Evolutionary conservation across 2,888 invertebrate species (phyloP), one percentile per base, ranked within the genome.

Genomic region (Noctua janthe): DNA sequence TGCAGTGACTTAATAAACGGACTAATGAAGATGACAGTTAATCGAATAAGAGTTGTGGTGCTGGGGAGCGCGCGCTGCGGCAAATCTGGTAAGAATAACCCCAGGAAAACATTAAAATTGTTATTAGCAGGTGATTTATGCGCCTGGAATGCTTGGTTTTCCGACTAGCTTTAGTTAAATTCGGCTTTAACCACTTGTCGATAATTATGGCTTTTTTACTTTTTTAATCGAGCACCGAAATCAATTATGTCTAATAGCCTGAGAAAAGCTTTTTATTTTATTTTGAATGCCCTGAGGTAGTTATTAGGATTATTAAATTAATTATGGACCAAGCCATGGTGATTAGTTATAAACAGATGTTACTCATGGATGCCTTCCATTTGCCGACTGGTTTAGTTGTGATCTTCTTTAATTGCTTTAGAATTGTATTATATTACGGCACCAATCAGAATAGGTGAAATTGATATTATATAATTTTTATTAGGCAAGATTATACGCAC

Each of bases 41-140:
- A 98, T 97, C 97, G 98, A 97, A 98, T 98, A 96, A 97, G 98
- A 96, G 98, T 98, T 92, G 98, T 98, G 95, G 98, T 98, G 94
- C 97, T 98, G 92, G 98, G 98, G 92, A 98, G 98, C 96, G 97
- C 98, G 91, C 97, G 98, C 92, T 98, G 98, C 94, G 98, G 98
- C 94, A 98, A 98, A 97, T 98, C 98, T 92, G 98, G 98, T 98
- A 95, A 97, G 97, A 94, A 85, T 91, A 87, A 87, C 84, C 83
- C 86, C 87, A 81, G 77, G 78, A 87, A 89, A 90, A 90, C 85
- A 87, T 87, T 87, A 89, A 87, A 90, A 89, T 89, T 88, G 86
- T 90, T 89, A 88, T 89, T 89, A 87, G 62, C 86, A 79, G 86
- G 88, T 92, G 89, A 91, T 88, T 91, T 91, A 91, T 89, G 83